Base-by-base conservation (phyloP, 2,888 invertebrate species). In the Cheilosia urbana region DNA sequence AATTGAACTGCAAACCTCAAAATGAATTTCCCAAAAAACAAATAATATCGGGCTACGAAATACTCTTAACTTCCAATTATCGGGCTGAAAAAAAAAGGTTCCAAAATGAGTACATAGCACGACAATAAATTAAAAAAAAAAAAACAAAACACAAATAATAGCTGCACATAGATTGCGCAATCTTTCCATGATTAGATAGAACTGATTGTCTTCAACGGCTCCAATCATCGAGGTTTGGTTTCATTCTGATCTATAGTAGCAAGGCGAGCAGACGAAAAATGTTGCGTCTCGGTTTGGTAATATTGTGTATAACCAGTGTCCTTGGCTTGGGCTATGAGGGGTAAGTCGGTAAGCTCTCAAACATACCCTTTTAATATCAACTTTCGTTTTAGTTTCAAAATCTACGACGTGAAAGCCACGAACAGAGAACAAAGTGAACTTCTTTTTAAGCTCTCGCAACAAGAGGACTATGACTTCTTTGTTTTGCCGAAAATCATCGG, bases 391-490 rank as follows among this genome's bases (percentile, higher is more conserved):
- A 91, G 91, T 7, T 91, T 88, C 66, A 90, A 89, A 71, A 87
- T 91, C 15, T 91, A 90, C 42, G 90, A 91, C 49, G 82, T 90
- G 3, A 5, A 49, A 0, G 24, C 76, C 2, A 60, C 75, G 2
- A 65, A 77, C 2, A 77, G 79, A 1, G 4, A 17, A 21, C 89
- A 91, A 34, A 76, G 69, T 0, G 78, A 89, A 5, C 57, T 89
- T 4, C 71, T 91, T 1, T 75, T 87, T 0, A 63, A 85, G n/a
- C 69, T 90, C 19, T 15, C 88, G 60, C 37, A 89, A 88, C 27
- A 73, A 27, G 17, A 89, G 2, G 88, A 89, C 1, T 90, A 89
- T 60, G 91, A 92, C 57, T 91, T 91, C 66, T 88, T 90, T 3
- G 85, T 76, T 6, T 55, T 90, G 19, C 87, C 88, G 2, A 89